Conservation (phyloP, 35 echinoderm and acorn worm genomes). For the Ophioderma brevispina region DNA sequence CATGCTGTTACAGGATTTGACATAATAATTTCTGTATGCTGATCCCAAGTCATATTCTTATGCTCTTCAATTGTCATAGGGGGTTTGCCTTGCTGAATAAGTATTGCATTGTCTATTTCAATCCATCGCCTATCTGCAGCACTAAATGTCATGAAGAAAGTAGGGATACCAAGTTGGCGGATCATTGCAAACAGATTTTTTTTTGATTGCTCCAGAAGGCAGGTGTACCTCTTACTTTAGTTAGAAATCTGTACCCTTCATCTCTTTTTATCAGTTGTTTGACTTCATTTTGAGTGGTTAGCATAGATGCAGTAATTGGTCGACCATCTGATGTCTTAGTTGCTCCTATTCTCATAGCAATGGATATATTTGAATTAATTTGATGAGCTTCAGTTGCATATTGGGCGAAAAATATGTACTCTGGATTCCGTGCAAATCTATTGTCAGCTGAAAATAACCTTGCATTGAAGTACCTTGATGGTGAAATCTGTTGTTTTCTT, state of each 20-base stretch:
- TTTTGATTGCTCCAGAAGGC: conserved; percentile 61
- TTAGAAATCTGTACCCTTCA: conserved; percentile 30
- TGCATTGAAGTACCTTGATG: conserved; percentile 40
- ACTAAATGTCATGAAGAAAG: conserved; percentile 60
- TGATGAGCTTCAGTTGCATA: conserved; percentile 46
- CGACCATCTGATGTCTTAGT: conserved; percentile 19
- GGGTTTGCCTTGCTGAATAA: conserved; percentile 15
- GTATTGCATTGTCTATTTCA: too few relatives aligned
- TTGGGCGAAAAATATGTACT: conserved; percentile 61
- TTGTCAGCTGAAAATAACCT: conserved; percentile 42
- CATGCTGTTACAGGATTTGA: conserved; percentile 59
- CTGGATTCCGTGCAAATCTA: conserved; percentile 20
- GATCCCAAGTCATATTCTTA: conserved; percentile 41
- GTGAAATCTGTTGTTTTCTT: conserved; percentile 24
- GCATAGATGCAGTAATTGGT: conserved; percentile 21
- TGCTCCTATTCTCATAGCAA: conserved; percentile 50
- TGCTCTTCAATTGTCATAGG: background rate
- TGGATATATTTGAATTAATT: conserved; percentile 23
- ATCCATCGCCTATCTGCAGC: too few relatives aligned
- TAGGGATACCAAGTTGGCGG: conserved; percentile 66
- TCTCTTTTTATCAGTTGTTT: background rate
- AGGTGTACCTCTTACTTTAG: conserved; percentile 70
- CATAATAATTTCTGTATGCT: conserved; percentile 33
- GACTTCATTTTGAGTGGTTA: background rate
- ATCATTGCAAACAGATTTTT: conserved; percentile 76